Percentiles rank a stretch among this genome's conserved stretches.
Conservation (phyloP, 37 sponge, comb jelly and placozoan species). For the Theonella swinhoei region DNA sequence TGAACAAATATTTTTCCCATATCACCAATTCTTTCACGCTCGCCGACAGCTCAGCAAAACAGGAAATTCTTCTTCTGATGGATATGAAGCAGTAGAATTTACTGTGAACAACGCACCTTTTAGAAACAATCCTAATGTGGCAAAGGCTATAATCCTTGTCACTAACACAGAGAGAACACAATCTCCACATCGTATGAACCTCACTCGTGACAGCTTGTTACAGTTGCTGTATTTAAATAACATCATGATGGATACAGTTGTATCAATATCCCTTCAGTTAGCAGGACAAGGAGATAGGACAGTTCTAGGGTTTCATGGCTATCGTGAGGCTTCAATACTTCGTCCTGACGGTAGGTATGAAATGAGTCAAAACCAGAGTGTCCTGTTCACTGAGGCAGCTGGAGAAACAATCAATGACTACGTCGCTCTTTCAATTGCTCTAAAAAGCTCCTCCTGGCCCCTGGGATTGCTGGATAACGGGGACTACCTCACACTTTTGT, state of each 20-base stretch:
- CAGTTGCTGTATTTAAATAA: not conserved
- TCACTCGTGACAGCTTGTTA: slow-evolving; percentile 8
- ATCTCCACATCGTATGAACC: not conserved
- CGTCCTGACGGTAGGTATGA: not conserved
- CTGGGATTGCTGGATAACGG: not conserved
- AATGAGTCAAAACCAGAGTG: not conserved
- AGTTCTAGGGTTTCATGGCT: slow-evolving; percentile 36
- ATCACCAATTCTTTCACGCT: not conserved
- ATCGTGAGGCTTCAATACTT: not conserved
- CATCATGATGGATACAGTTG: slow-evolving; percentile 10
- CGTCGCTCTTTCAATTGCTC: slow-evolving; percentile 34
- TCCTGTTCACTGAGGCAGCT: not conserved
- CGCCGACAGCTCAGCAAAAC: slow-evolving; percentile 13
- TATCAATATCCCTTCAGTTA: not conserved
- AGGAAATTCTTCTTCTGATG: slow-evolving; percentile 26
- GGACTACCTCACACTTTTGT: not conserved
- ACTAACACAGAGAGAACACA: slow-evolving; percentile 25
- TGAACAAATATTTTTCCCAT: slow-evolving; percentile 23
- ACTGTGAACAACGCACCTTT: slow-evolving; percentile 36
- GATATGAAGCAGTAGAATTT: slow-evolving; percentile 48
- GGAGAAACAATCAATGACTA: slow-evolving; percentile 43
- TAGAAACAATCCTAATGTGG: slow-evolving; percentile 7
- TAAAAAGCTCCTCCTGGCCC: slow-evolving; percentile 25
- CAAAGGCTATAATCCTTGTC: slow-evolving; percentile 14
- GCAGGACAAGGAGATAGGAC: not conserved